Conservation (phyloP, 1,140 invertebrate genomes). For the Orchesella cincta region DNA sequence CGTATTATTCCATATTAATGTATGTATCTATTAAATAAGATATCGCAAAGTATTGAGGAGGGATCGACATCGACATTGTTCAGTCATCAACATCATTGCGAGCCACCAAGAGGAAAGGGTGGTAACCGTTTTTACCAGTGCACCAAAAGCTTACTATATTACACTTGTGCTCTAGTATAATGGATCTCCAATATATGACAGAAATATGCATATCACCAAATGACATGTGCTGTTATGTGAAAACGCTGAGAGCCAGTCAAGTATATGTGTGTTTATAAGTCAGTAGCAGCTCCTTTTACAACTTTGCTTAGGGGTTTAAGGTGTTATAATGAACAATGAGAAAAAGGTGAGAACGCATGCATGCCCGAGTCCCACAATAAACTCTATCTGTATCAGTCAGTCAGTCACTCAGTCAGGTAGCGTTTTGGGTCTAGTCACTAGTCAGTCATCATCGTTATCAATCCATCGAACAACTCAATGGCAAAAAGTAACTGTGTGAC, state of each 20-base stretch:
- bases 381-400: conserved; percentile 1
- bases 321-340: neutral
- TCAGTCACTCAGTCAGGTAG: conserved; percentile 1
- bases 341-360: conserved; percentile 14
- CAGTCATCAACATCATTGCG: neutral
- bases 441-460: neutral
- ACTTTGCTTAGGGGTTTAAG: neutral
- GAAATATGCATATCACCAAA: neutral
- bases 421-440: neutral
- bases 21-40: too few relatives aligned
- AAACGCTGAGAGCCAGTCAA: neutral
- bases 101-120: conserved; percentile 4
- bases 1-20: too few relatives aligned
- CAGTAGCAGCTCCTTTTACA: too few relatives aligned
- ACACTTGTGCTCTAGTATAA: neutral
- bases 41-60: neutral
- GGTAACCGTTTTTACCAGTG: neutral
- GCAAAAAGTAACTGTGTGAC: neutral
- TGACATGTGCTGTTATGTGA: neutral
- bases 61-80: neutral
- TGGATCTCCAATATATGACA: neutral
- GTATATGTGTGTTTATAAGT: neutral
- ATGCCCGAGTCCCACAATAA: conserved; percentile 5
- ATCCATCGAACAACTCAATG: neutral
- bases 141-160: neutral